Evolutionary conservation across 2,797 vertebrate genomes (phyloP), one percentile per base, ranked within the genome.

Genomic region (Enteromius treurensis): DNA sequence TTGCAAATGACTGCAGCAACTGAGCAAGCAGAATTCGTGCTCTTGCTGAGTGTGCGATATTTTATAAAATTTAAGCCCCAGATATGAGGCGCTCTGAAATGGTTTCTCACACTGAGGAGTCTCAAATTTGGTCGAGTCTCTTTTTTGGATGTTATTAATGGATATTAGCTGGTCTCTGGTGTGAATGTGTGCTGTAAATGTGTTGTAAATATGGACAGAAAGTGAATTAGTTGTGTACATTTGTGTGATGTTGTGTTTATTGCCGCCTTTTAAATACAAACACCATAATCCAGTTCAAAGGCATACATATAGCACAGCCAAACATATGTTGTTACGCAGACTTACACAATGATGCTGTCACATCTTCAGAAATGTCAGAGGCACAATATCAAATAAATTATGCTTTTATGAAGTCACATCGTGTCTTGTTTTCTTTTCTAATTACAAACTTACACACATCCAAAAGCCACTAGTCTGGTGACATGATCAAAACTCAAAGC

Each of bases 301-400:
- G 74, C 32, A 49, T 53, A 29, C 13, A 75, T 75, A 23, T 73
- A 37, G 29, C 34, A 75, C 40, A 65, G 49, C 15, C 14, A 82
- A 55, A 65, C 19, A n/a, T 80, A 40, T 76, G 55, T 68, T 77
- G 62, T 68, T 15, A 26, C 73, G 51, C 37, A 49, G 40, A 65
- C 11, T 49, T 37, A 47, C 60, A 69, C 23, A 73, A 64, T 71
- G 14, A 26, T 23, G 17, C 69, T 37, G 37, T 79, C 67, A 79
- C 34, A 53, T 26, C 34, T 47, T 67, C 65, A 70, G 26, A 75
- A 37, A 23, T 67, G 51, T 68, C 29, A 77, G 21, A 79, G 67
- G 14, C 62, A 15, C 68, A 7, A 26, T 84, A 84, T 69, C 19
- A 77, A 86, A 82, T 83, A 86, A 86, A 86, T 53, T 37, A 15